A percentile compares a stretch with the other conserved stretches of the same genome.
Evolutionary conservation across 1,140 invertebrate genomes (phyloP).

Genomic region (Luehdorfia chinensis): DNA sequence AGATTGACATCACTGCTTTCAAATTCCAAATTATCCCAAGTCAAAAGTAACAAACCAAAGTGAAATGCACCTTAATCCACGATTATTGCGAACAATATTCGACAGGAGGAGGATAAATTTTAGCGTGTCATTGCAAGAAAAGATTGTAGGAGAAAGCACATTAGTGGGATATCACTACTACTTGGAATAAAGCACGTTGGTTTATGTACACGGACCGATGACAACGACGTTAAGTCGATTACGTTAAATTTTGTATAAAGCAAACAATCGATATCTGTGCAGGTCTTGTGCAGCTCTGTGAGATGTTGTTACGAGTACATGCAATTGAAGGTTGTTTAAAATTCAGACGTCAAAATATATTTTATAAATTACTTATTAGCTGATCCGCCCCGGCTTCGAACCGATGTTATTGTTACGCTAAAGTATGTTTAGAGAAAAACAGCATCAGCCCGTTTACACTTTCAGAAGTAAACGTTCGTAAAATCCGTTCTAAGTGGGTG

Average conservation of each 20-base stretch:
- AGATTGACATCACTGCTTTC: conserved; percentile 70
- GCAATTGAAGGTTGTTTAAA: conserved; percentile 10
- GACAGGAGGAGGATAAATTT: conserved; percentile 31
- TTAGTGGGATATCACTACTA: conserved; percentile 70
- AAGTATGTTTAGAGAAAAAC: too few species aligned
- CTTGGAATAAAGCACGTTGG: conserved; percentile 65
- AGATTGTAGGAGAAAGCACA: conserved; percentile 73
- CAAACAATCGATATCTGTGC: conserved; percentile 56
- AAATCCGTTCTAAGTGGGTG: too few species aligned
- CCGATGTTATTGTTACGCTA: too few species aligned
- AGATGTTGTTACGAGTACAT: conserved; percentile 9
- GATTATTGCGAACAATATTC: conserved; percentile 34
- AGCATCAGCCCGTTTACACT: too few species aligned
- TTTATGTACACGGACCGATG: conserved; percentile 53
- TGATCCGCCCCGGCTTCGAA: too few species aligned
- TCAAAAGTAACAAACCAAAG: conserved; percentile 31
- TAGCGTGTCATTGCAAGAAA: conserved; percentile 71
- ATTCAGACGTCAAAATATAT: not conserved
- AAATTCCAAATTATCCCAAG: conserved; percentile 68
- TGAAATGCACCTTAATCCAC: conserved; percentile 40
- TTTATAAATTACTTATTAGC: not conserved
- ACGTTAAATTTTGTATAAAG: conserved; percentile 66
- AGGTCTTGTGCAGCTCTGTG: conserved; percentile 31
- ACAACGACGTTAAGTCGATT: conserved; percentile 58
- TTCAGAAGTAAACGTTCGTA: too few species aligned